Base-by-base conservation (phyloP, 2,113 vertebrate genomes). In the Engystomops pustulosus region DNA sequence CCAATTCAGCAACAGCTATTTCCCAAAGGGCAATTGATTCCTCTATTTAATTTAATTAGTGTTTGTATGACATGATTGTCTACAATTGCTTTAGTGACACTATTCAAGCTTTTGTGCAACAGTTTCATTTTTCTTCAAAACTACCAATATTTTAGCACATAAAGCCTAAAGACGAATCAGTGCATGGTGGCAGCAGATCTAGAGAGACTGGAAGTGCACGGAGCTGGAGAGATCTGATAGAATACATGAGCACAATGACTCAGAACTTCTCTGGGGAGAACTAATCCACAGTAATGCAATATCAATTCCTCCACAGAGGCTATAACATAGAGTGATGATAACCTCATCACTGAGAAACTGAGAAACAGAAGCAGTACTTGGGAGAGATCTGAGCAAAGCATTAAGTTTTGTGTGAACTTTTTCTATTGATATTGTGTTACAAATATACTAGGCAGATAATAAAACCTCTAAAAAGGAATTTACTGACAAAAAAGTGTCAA, bases 241-340 rank as follows among this genome's bases (percentile, higher is more conserved):
- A 41, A 70, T 70, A 14, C n/a, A 23, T 38, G 36, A 69, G 9
- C 32, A 38, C 17, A 69, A 65, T 69, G 32, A 69, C 20, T 44
- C 36, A 23, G n/a, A 23, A 72, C n/a, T n/a, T 72, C 38, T 45
- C 23, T 23, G 47, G 69, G 38, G 69, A 72, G n/a, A 25, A 45
- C 36, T 72, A 72, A 72, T 25, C 38, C 12, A 17, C 12, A 44
- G 12, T 72, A 72, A 25, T 44, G 69, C 5, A 25, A 45, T 45
- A 72, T 14, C 38, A 44, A 25, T 72, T 45, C 20, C 7, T 45
- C 38, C 38, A 25, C 23, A 72, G 23, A 23, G 41, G 12, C 11
- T 17, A 65, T 65, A 65, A 65, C 27, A 32, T 18, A 25, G 38
- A 72, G 69, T 72, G 38, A 72, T 45, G 34, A n/a, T 69, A 69